A percentile compares a stretch with the other conserved stretches of the same genome.
phyloP scores from a whole-genome alignment of 2,888 invertebrate species.

The Brachypalpus laphriformis region DNA sequence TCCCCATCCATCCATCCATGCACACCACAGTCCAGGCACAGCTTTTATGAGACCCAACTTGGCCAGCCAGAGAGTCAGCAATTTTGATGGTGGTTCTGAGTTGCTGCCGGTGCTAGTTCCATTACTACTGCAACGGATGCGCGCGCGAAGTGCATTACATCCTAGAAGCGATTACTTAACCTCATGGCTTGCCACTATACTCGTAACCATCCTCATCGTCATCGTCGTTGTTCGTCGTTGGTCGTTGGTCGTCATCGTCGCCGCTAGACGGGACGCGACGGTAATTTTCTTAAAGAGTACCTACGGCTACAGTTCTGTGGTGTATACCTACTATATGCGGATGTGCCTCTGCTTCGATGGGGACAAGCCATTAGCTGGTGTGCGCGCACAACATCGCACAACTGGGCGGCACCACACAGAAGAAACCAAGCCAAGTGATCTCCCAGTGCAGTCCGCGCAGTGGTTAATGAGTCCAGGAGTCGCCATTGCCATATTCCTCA shows the following conservation, averaged over 20 bases:
- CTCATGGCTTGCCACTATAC: conserved; percentile 61
- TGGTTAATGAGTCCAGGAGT: conserved; percentile 71
- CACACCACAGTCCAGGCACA: conserved; percentile 69
- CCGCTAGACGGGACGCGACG: conserved; percentile 70
- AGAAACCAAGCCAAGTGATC: conserved; percentile 37
- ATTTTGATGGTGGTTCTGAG: conserved; percentile 64
- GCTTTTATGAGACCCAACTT: conserved; percentile 59
- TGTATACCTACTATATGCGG: conserved; percentile 14
- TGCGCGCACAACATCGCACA: conserved; percentile 47
- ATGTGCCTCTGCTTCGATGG: conserved; percentile 42
- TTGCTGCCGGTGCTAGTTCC: conserved; percentile 69
- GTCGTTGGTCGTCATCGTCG: conserved; percentile 30
- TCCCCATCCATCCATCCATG: conserved; percentile 48
- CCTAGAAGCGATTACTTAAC: conserved; percentile 74
- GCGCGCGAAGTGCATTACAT: conserved; percentile 71
- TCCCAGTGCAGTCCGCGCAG: conserved; percentile 12
- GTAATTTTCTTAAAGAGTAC: conserved; percentile 74
- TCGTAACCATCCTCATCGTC: conserved; percentile 41
- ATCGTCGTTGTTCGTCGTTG: conserved; percentile 28
- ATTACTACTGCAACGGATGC: conserved; percentile 72
- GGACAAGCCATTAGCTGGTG: conserved; percentile 55
- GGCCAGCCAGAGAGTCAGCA: conserved; percentile 26
- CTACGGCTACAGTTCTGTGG: conserved; percentile 62
- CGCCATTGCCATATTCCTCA: conserved; percentile 2
- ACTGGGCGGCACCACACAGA: conserved; percentile 35